Conservation (phyloP, 2,113 vertebrate genomes). For the Aldabrachelys gigantea region DNA sequence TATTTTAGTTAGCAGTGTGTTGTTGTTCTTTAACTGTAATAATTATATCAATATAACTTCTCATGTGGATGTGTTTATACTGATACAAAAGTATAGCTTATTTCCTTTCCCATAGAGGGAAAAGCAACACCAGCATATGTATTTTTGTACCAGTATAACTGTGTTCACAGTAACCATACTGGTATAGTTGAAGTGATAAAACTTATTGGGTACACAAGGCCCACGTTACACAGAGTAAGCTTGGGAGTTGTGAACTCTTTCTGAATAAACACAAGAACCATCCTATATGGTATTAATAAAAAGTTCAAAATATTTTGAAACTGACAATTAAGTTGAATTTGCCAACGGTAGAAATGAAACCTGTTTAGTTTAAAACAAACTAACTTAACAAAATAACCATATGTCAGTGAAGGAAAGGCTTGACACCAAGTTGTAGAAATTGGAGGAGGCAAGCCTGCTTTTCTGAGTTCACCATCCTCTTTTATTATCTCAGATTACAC, state of each 20-base stretch:
- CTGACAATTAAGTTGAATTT: background rate
- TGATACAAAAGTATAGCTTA: background rate
- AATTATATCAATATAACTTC: background rate
- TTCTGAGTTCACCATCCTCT: too few species aligned
- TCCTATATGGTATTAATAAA: background rate
- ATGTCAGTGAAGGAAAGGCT: too few species aligned
- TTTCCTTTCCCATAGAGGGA: background rate
- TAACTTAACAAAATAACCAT: rapidly evolving
- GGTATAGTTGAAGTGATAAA: background rate
- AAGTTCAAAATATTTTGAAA: background rate
- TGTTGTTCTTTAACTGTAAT: background rate
- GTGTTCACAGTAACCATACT: background rate
- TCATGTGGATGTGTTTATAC: background rate
- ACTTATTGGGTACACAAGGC: background rate
- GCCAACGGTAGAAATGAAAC: background rate
- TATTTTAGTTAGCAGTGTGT: background rate
- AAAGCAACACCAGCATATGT: background rate
- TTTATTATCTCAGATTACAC: too few species aligned
- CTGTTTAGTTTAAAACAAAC: background rate
- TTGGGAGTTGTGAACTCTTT: background rate
- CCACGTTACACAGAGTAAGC: background rate
- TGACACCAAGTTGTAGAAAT: too few species aligned
- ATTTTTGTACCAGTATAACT: background rate
- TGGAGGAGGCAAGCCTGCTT: too few species aligned
- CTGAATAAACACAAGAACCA: background rate